Evolutionary conservation across 2,888 invertebrate genomes (phyloP), one percentile per base, ranked within the genome.

Genomic region (Chelonus formosanus): DNA sequence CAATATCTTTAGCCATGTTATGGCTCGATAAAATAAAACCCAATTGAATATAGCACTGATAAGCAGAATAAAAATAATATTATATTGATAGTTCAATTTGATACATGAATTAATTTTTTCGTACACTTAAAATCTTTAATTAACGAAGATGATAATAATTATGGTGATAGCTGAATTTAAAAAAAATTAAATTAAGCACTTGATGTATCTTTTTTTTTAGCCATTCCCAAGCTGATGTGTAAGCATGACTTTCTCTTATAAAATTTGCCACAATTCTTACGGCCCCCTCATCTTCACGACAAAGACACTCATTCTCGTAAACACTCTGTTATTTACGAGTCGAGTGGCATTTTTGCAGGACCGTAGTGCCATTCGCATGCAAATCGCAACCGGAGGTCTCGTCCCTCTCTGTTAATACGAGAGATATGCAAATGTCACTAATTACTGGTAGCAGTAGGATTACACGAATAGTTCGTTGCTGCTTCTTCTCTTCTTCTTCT

Each of bases 361-460:
- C 40, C 53, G 67, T 70, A 70, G 63, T 65, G 70, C 76, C 73
- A 83, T 83, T 82, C 80, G 77, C 76, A 83, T 82, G 82, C 78
- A 82, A 83, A 83, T 82, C 72, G 75, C 65, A 71, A 74, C 59
- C 56, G 55, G 54, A 40, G 54, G 58, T 60, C 62, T 65, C 48
- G 36, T 57, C 62, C 55, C 54, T 56, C 64, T 63, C 67, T 60
- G 69, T 73, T 73, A 73, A 71, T 73, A 70, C 71, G 70, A 67
- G 75, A 79, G 80, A 79, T 82, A 83, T 83, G 83, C 81, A 82
- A 82, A 83, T 82, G 74, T 73, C 76, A 75, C 81, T 81, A 82
- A 83, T 82, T 82, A 80, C 79, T 75, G 75, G 77, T 76, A 78
- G 73, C 76, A 72, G 70, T 75, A 72, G 73, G 73, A 79, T 82